Conservation (phyloP, 2,797 vertebrate genomes). For the Orestias chungarensis region DNA sequence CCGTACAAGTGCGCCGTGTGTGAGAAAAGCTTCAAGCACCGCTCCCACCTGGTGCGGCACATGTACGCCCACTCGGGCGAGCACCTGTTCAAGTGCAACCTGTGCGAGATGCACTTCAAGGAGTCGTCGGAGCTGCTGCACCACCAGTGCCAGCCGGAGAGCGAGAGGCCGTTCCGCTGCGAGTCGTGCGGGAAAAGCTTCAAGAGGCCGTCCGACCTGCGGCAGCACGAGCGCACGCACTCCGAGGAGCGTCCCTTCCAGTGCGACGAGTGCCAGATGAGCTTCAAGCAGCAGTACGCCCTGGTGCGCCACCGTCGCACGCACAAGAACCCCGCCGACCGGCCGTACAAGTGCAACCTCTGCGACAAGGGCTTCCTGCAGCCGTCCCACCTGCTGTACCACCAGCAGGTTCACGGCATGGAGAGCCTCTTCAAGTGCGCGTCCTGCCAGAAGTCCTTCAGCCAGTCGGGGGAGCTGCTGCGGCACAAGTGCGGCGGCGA, state of each 20-base stretch:
- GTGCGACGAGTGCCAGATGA: slow-evolving; percentile 98
- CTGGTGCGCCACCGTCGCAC: slow-evolving; percentile 95
- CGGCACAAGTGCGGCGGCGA: slow-evolving; percentile 89
- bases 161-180: slow-evolving; percentile 93
- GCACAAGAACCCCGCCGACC: slow-evolving; percentile 88
- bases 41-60: slow-evolving; percentile 95
- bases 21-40: slow-evolving; percentile 97
- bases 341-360: slow-evolving; percentile 95
- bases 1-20: slow-evolving; percentile 96
- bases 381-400: slow-evolving; percentile 93
- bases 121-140: slow-evolving; percentile 95
- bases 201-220: slow-evolving; percentile 92
- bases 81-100: slow-evolving; percentile 95
- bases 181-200: slow-evolving; percentile 93
- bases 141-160: slow-evolving; percentile 93
- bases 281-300: slow-evolving; percentile 97
- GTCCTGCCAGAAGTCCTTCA: slow-evolving; percentile 96
- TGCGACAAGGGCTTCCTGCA: slow-evolving; percentile 95
- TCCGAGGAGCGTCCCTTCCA: slow-evolving; percentile 96
- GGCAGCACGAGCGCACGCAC: slow-evolving; percentile 96
- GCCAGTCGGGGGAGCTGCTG: slow-evolving; percentile 92
- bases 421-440: slow-evolving; percentile 97
- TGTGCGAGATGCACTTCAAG: slow-evolving; percentile 96
- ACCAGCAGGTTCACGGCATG: slow-evolving; percentile 94
- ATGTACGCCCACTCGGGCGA: slow-evolving; percentile 96